Percentiles rank a stretch among this genome's conserved stretches.
phyloP scores from a whole-genome alignment of 2,797 vertebrate genomes.

The Discoglossus pictus region DNA sequence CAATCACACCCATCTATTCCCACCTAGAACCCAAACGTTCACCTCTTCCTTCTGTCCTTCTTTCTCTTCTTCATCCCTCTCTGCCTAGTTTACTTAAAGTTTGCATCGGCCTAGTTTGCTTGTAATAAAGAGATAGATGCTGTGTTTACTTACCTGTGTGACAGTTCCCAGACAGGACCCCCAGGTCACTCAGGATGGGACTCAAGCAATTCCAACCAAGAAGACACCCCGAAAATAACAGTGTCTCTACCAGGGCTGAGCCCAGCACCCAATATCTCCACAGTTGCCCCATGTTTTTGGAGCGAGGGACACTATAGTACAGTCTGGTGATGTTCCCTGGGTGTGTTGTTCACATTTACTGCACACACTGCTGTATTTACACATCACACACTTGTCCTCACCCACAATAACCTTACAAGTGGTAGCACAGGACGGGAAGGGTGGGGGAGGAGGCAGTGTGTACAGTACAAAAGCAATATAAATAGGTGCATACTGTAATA shows the following conservation, averaged over 20 bases:
- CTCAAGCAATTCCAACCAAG: slow-evolving; percentile 36
- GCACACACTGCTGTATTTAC: slow-evolving; percentile 33
- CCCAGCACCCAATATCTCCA: slow-evolving; percentile 10
- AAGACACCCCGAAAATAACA: slow-evolving; percentile 32
- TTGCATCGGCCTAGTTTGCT: no score
- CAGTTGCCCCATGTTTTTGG: not conserved
- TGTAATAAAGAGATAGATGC: not conserved
- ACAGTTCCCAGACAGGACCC: slow-evolving; percentile 17
- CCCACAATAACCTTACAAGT: slow-evolving; percentile 14
- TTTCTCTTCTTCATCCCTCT: no score
- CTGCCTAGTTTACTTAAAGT: no score
- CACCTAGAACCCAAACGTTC: no score
- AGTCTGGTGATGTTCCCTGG: no score
- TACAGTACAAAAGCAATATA: slow-evolving; percentile 31
- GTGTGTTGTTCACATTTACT: not conserved
- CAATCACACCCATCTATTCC: no score
- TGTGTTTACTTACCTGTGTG: slow-evolving; percentile 15
- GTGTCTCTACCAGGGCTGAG: slow-evolving; percentile 29
- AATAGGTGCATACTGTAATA: no score
- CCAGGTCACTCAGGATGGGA: slow-evolving; percentile 18
- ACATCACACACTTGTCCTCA: slow-evolving; percentile 13
- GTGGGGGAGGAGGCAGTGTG: not conserved
- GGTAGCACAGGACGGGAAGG: not conserved
- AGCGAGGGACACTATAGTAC: not conserved
- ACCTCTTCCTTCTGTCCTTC: no score